Percentiles rank a stretch among this genome's conserved stretches.
Conservation (phyloP, 2,113 vertebrate species). For the Azemiops feae region DNA sequence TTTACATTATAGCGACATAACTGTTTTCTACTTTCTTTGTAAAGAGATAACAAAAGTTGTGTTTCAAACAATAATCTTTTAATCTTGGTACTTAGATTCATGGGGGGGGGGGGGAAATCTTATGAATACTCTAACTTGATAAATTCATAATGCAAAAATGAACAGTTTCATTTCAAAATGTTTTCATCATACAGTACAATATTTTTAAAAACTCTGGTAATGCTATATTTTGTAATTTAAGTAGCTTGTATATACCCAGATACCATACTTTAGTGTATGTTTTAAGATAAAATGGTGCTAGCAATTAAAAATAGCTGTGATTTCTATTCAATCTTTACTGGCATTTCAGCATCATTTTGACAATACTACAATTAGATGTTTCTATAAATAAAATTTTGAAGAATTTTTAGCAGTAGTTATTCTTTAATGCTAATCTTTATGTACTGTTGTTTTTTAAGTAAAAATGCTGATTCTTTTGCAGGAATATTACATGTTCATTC, state of each 20-base stretch:
- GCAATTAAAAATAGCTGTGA: conserved; percentile 51
- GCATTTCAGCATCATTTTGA: conserved; percentile 49
- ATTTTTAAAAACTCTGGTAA: conserved; percentile 59
- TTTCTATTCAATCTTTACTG: background rate
- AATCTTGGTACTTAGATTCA: conserved; percentile 40
- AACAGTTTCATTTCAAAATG: conserved; percentile 50
- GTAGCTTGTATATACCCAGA: conserved; percentile 55
- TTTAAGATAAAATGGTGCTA: conserved; percentile 66
- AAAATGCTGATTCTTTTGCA: conserved; percentile 21
- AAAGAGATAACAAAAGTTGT: conserved; percentile 50
- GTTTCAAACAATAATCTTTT: conserved; percentile 31
- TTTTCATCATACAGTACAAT: conserved; percentile 34
- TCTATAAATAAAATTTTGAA: conserved; percentile 71
- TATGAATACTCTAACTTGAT: conserved; percentile 47
- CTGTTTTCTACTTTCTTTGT: conserved; percentile 47
- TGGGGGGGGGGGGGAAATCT: conserved; percentile 34
- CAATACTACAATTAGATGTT: conserved; percentile 60
- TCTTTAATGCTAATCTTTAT: background rate
- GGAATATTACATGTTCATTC: background rate
- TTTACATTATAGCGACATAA: conserved; percentile 54
- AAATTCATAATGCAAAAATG: conserved; percentile 18
- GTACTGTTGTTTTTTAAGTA: conserved; percentile 23
- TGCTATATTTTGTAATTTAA: conserved; percentile 60
- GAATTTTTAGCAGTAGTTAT: conserved; percentile 37
- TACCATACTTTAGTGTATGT: conserved; percentile 55